Evolutionary conservation across 1,140 invertebrate species (phyloP).

Genomic region (Melanaphis sacchari): DNA sequence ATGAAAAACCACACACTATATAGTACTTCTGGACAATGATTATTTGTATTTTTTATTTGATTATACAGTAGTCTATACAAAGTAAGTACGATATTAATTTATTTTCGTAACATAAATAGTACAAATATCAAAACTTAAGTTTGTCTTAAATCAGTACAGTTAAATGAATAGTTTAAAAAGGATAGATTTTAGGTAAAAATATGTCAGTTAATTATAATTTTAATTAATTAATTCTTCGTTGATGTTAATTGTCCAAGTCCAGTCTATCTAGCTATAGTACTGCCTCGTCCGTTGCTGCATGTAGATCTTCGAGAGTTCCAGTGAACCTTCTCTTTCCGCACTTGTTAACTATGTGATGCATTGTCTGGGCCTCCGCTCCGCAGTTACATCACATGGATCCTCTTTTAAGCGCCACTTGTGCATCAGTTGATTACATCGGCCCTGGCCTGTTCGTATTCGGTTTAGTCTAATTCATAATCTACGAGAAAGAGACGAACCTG

Average conservation of each 20-base stretch:
- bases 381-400: neutral
- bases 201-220: neutral
- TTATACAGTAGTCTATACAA: too few species aligned
- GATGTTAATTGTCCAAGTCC: neutral
- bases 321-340: neutral
- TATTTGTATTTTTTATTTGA: too few species aligned
- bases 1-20: too few species aligned
- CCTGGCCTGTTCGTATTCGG: neutral
- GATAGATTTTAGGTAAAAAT: neutral
- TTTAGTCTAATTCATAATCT: slow-evolving; percentile 20
- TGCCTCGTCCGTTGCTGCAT: neutral
- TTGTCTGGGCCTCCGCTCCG: neutral
- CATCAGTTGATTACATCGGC: slow-evolving; percentile 3
- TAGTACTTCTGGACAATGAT: too few species aligned
- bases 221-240: neutral
- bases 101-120: too few species aligned
- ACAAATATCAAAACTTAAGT: too few species aligned
- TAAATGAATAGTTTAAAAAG: neutral
- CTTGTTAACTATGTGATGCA: neutral
- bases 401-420: slow-evolving; percentile 12
- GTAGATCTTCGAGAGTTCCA: slow-evolving; percentile 27
- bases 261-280: neutral
- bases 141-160: neutral
- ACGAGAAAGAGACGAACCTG: neutral
- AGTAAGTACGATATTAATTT: too few species aligned